Percentiles rank a stretch among this genome's conserved stretches.
Conservation (phyloP, 2,113 vertebrate species). For the Toxotes chatareus region DNA sequence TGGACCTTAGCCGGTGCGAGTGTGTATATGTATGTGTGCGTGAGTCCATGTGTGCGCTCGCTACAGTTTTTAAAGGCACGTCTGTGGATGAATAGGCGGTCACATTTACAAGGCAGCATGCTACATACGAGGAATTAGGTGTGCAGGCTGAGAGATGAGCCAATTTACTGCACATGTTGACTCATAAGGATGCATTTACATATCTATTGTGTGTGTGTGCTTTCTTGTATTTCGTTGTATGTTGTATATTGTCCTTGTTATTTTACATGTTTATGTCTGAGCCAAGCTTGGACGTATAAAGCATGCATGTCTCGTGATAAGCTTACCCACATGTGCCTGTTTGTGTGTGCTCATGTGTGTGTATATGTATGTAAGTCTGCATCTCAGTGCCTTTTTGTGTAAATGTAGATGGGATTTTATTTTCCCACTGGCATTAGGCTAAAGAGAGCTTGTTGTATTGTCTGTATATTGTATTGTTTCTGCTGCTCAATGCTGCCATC, state of each 20-base stretch:
- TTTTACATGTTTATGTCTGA: conserved; percentile 27
- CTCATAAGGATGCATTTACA: conserved; percentile 65
- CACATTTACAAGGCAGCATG: conserved; percentile 32
- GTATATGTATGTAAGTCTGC: conserved; percentile 22
- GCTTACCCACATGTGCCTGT: conserved; percentile 17
- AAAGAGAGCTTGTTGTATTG: conserved; percentile 24
- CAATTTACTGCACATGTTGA: conserved; percentile 64
- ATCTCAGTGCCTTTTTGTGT: conserved; percentile 46
- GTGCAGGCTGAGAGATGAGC: conserved; percentile 54
- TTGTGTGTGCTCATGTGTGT: conserved; percentile 21
- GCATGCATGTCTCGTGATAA: conserved; percentile 43
- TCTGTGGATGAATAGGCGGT: conserved; percentile 34
- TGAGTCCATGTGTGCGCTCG: neutral
- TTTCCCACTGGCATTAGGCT: conserved; percentile 14
- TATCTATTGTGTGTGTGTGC: conserved; percentile 32
- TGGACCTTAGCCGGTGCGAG: conserved; percentile 40
- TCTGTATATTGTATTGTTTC: conserved; percentile 3
- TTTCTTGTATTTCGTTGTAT: conserved; percentile 40
- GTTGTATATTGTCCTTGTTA: conserved; percentile 23
- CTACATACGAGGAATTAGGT: conserved; percentile 49
- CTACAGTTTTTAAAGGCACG: conserved; percentile 36
- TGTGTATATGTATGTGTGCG: neutral
- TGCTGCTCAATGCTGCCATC: conserved; percentile 83
- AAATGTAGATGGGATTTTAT: conserved; percentile 36
- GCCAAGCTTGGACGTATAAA: conserved; percentile 26